Evolutionary conservation across 2,888 invertebrate species (phyloP).

Genomic region (Torymus tubicola): DNA sequence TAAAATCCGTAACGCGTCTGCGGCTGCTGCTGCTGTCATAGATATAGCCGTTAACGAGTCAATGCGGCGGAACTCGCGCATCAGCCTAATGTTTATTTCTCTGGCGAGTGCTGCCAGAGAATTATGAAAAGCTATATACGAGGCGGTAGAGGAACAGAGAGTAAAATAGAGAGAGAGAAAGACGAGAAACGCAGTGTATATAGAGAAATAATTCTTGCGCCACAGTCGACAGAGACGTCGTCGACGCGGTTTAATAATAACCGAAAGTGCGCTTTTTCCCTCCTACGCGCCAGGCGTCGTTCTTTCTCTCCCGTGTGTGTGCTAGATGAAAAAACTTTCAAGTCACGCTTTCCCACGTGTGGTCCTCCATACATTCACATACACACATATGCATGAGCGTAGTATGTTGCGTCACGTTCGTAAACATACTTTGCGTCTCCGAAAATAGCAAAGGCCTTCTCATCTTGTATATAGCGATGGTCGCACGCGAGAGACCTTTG

Average conservation of each 20-base stretch:
- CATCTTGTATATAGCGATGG: too few species aligned
- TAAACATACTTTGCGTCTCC: constrained; percentile 46
- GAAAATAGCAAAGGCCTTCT: constrained; percentile 53
- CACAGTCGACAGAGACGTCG: constrained; percentile 16
- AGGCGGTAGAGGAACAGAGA: background rate
- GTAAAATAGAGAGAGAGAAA: background rate
- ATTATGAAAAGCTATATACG: background rate
- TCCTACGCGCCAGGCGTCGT: background rate
- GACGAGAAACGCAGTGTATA: background rate
- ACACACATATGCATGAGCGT: constrained; percentile 29
- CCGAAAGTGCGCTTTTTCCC: background rate
- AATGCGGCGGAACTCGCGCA: background rate
- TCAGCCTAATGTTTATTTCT: constrained; percentile 1
- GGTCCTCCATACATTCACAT: constrained; percentile 44
- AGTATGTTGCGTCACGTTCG: constrained; percentile 62
- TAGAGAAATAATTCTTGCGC: constrained; percentile 29
- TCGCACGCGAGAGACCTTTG: too few species aligned
- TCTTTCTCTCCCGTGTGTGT: background rate
- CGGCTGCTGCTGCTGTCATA: too few species aligned
- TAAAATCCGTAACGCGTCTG: too few species aligned
- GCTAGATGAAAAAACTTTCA: constrained; percentile 23
- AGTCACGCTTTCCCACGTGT: constrained; percentile 58
- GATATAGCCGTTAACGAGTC: background rate
- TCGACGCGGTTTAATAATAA: constrained; percentile 28
- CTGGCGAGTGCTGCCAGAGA: background rate